Evolutionary conservation across 2,113 vertebrate species (phyloP).

Genomic region (Bos javanicus): DNA sequence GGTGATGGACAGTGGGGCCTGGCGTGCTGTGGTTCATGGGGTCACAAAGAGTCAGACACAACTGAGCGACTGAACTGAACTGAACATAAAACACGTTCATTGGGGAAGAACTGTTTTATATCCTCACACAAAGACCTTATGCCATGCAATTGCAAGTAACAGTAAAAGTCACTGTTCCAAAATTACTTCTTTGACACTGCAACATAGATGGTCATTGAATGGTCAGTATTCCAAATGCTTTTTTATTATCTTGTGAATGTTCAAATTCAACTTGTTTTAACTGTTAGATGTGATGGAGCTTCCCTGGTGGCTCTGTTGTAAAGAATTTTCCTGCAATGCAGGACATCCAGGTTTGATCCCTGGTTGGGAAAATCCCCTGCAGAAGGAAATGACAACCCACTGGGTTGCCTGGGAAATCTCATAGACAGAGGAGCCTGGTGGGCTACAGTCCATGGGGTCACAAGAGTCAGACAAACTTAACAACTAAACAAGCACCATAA

Average conservation of each 20-base stretch:
- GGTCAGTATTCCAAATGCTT: conserved; percentile 27
- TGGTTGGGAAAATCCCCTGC: not conserved
- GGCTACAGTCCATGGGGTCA: not conserved
- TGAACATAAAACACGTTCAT: conserved; percentile 11
- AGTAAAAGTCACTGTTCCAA: conserved; percentile 40
- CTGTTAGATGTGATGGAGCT: not conserved
- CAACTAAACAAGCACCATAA: not conserved
- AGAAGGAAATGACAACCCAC: not conserved
- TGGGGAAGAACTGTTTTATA: conserved; percentile 44
- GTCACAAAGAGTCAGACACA: accelerated
- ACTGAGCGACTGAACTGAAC: not conserved
- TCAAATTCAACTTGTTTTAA: conserved; percentile 34
- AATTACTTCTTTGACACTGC: conserved; percentile 38
- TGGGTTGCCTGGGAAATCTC: not conserved
- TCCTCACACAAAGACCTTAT: conserved; percentile 33
- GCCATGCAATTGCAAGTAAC: not conserved
- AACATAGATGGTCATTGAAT: not conserved
- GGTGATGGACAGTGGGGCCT: not conserved
- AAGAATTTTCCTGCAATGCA: not conserved
- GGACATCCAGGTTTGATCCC: not conserved
- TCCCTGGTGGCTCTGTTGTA: not conserved
- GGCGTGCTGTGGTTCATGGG: accelerated
- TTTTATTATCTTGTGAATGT: conserved; percentile 6
- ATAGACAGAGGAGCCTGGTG: not conserved
- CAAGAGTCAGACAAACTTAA: not conserved